phyloP scores from a whole-genome alignment of 2,797 vertebrate species.

The Novumbra hubbsi region DNA sequence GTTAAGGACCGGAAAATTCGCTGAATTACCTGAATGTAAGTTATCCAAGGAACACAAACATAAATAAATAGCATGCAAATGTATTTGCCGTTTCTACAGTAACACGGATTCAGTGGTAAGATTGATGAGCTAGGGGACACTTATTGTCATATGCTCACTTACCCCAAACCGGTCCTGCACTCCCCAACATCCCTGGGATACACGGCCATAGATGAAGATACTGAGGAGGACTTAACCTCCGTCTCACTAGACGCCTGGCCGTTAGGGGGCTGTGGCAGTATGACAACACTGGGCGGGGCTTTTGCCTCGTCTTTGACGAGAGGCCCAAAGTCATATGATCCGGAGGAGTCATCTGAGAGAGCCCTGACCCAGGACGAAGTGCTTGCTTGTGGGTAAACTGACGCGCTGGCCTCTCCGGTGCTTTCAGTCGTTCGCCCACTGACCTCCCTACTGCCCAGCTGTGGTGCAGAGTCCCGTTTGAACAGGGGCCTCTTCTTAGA shows the following conservation, averaged over 20 bases:
- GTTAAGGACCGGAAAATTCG: too few relatives aligned
- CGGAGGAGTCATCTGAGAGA: constrained; percentile 32
- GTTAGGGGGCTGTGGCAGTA: constrained; percentile 42
- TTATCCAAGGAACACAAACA: background rate
- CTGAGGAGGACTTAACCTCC: constrained; percentile 44
- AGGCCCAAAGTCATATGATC: constrained; percentile 24
- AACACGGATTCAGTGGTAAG: background rate
- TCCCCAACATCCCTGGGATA: constrained; percentile 53
- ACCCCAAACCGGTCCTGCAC: constrained; percentile 58
- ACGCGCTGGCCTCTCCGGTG: constrained; percentile 34
- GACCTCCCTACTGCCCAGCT: constrained; percentile 16
- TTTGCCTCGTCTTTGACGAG: constrained; percentile 17
- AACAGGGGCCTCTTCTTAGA: constrained; percentile 65
- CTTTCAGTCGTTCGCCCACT: background rate
- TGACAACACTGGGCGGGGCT: constrained; percentile 39
- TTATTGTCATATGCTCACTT: constrained; percentile 23
- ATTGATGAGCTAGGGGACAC: background rate
- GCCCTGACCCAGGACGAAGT: constrained; percentile 24
- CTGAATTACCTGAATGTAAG: too few relatives aligned
- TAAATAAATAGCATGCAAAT: background rate
- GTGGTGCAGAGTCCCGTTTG: constrained; percentile 48
- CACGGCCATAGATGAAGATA: constrained; percentile 28
- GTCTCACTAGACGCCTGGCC: constrained; percentile 47
- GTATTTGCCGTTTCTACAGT: background rate
- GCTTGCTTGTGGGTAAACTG: constrained; percentile 37